phyloP scores from a whole-genome alignment of 2,113 vertebrate genomes.

The Zosterops pallidus region DNA sequence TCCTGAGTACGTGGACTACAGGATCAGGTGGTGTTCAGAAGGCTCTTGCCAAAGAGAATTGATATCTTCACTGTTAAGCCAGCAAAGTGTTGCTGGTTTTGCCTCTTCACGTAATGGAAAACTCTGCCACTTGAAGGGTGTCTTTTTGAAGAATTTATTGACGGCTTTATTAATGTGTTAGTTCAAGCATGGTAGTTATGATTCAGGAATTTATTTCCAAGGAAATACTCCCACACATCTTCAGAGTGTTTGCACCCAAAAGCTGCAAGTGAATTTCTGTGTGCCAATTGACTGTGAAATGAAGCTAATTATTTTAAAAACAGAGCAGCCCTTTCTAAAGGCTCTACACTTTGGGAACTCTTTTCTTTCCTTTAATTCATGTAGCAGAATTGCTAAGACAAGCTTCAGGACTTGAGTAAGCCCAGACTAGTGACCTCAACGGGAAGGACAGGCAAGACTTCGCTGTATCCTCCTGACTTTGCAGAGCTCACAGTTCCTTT shows the following conservation, averaged over 20 bases:
- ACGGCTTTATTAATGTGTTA: neutral
- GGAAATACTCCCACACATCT: neutral
- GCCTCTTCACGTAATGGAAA: neutral
- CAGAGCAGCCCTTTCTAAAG: neutral
- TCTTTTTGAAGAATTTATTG: neutral
- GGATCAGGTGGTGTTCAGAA: neutral
- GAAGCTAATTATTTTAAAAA: neutral
- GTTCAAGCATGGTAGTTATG: neutral
- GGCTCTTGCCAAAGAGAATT: neutral
- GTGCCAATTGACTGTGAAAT: conserved; percentile 7
- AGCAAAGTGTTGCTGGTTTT: neutral
- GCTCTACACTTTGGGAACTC: neutral
- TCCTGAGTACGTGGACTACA: fast-evolving
- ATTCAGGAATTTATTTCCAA: conserved; percentile 4
- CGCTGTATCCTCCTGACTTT: fast-evolving
- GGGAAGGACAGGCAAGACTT: neutral
- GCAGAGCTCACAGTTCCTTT: neutral
- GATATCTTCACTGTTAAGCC: neutral
- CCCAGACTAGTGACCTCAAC: neutral
- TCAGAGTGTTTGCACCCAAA: neutral
- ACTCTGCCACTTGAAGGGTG: neutral
- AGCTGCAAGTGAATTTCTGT: neutral
- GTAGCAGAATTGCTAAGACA: neutral
- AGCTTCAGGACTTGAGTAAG: neutral
- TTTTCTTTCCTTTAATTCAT: neutral